A percentile compares a stretch with the other conserved stretches of the same genome.
Conservation (phyloP, 1,140 invertebrate species). For the Melitaea cinxia region DNA sequence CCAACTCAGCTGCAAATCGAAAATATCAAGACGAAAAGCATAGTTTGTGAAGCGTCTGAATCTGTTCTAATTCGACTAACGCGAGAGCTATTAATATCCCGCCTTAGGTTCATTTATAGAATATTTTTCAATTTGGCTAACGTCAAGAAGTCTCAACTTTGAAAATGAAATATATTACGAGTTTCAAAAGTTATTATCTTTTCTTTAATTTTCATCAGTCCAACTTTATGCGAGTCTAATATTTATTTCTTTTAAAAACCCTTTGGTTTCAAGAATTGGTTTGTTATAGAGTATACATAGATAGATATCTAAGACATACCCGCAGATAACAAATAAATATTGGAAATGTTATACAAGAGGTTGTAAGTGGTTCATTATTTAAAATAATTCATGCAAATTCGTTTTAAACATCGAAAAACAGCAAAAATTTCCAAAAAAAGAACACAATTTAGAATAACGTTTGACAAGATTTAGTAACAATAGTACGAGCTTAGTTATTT, state of each 20-base stretch:
- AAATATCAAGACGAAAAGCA: too few relatives aligned
- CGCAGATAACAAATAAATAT: background rate
- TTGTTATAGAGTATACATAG: background rate
- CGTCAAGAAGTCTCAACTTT: background rate
- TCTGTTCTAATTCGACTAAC: background rate
- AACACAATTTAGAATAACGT: background rate
- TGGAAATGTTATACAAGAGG: background rate
- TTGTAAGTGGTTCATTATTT: conserved; percentile 1
- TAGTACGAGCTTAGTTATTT: background rate
- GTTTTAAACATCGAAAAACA: background rate
- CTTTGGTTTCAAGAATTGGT: background rate
- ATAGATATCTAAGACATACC: background rate
- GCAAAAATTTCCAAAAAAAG: background rate
- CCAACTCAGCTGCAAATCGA: too few relatives aligned
- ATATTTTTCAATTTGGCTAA: background rate
- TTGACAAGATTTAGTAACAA: background rate
- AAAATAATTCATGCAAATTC: background rate
- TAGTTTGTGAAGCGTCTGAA: too few relatives aligned
- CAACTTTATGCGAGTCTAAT: background rate
- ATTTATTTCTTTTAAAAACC: background rate
- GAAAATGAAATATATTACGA: background rate
- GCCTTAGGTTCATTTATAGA: conserved; percentile 15
- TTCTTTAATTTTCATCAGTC: background rate
- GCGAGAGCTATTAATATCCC: conserved; percentile 4
- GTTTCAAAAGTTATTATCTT: background rate